phyloP scores from a whole-genome alignment of 2,888 invertebrate species.

The Capitulum mitella region DNA sequence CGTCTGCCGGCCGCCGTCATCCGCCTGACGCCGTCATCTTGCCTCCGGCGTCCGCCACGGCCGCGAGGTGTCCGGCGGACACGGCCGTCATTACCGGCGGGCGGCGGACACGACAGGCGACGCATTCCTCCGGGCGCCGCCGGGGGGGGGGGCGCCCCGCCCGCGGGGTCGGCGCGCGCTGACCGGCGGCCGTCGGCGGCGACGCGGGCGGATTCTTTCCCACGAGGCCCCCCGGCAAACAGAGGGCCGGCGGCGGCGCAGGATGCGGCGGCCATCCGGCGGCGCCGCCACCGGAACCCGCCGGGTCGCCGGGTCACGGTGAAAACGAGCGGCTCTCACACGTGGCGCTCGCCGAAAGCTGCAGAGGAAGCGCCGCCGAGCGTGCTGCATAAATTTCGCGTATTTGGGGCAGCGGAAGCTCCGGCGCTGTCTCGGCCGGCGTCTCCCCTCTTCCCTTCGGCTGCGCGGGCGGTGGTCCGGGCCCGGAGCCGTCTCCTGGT shows the following conservation, averaged over 20 bases:
- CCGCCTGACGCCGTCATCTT: too few relatives aligned
- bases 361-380: background rate
- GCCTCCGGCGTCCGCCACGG: too few relatives aligned
- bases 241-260: background rate
- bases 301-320: constrained; percentile 10
- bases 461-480: too few relatives aligned
- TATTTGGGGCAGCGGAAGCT: constrained; percentile 2
- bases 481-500: too few relatives aligned
- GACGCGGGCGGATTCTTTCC: background rate
- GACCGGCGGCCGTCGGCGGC: background rate
- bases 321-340: background rate
- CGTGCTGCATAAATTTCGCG: background rate
- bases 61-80: too few relatives aligned
- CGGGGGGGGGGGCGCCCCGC: too few relatives aligned
- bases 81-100: too few relatives aligned
- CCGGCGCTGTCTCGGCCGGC: too few relatives aligned
- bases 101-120: too few relatives aligned
- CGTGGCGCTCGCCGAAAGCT: background rate
- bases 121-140: too few relatives aligned
- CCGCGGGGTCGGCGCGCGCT: background rate
- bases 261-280: constrained; percentile 12
- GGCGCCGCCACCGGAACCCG: background rate
- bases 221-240: background rate
- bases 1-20: too few relatives aligned
- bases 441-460: too few relatives aligned